These are phyloP conservation scores for Epizoanthus rinbou DNA, from an alignment of 92 coral and sea anemone species.

Conservation along the genomic window DNA sequence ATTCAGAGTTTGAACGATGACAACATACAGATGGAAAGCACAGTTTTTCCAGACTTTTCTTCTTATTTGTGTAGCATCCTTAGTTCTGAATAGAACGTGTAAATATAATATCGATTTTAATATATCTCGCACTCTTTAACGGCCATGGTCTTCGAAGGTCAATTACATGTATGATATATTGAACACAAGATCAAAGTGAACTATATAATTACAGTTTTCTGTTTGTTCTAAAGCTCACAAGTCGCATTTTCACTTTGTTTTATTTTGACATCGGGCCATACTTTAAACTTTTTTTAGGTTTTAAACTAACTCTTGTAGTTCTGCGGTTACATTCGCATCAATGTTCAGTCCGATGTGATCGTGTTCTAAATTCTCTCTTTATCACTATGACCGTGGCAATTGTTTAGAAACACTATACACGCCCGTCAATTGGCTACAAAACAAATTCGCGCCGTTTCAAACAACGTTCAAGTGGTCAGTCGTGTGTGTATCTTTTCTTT, in stretches of 20 bases:
- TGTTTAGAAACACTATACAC: constrained; percentile 8
- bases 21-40: neutral
- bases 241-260: no score
- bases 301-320: no score
- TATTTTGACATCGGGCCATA: no score
- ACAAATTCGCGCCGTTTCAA: constrained; percentile 20
- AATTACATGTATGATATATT: no score
- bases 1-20: neutral
- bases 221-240: no score
- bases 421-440: neutral
- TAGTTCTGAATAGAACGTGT: neutral
- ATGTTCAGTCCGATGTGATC: neutral
- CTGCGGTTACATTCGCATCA: no score
- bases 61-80: neutral
- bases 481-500: neutral
- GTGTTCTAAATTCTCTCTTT: constrained; percentile 14
- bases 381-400: neutral
- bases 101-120: no score
- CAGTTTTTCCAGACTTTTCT: neutral
- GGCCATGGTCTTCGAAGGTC: no score
- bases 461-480: neutral
- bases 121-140: no score
- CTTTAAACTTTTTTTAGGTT: no score
- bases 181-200: no score
- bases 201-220: no score